These are phyloP conservation scores for Riparia riparia DNA, from an alignment of 2,113 vertebrate genomes.

Conservation along the genomic window DNA sequence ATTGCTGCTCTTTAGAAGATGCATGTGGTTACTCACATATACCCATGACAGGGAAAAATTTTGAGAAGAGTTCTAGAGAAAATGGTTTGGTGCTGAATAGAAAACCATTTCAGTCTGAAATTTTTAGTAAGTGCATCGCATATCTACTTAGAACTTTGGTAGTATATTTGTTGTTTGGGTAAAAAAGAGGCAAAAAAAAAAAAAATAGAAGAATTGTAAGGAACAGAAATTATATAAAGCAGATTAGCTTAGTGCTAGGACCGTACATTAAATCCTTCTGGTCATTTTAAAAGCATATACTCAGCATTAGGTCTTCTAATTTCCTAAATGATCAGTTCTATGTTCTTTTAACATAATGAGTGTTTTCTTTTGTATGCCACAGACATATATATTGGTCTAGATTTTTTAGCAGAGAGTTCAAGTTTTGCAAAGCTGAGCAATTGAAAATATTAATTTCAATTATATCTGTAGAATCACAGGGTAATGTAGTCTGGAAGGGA, in stretches of 20 bases:
- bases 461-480: neutral
- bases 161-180: neutral
- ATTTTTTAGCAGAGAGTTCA: neutral
- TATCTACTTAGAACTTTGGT: neutral
- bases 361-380: neutral
- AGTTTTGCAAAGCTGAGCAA: neutral
- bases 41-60: neutral
- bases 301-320: neutral
- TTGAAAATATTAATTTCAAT: neutral
- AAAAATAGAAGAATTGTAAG: neutral
- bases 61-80: neutral
- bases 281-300: neutral
- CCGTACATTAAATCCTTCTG: neutral
- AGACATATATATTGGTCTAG: neutral
- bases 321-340: neutral
- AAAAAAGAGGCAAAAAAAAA: conserved; percentile 15
- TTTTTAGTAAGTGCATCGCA: neutral
- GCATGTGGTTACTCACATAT: neutral
- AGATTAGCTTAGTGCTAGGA: neutral
- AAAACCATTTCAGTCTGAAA: conserved; percentile 3
- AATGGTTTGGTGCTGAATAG: neutral
- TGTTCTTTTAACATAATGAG: neutral
- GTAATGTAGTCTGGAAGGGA: neutral
- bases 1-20: conserved; percentile 53
- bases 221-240: neutral